Percentiles rank a stretch among this genome's conserved stretches.
Conservation (phyloP, 2,797 vertebrate species). For the Ambastaia sidthimunki region DNA sequence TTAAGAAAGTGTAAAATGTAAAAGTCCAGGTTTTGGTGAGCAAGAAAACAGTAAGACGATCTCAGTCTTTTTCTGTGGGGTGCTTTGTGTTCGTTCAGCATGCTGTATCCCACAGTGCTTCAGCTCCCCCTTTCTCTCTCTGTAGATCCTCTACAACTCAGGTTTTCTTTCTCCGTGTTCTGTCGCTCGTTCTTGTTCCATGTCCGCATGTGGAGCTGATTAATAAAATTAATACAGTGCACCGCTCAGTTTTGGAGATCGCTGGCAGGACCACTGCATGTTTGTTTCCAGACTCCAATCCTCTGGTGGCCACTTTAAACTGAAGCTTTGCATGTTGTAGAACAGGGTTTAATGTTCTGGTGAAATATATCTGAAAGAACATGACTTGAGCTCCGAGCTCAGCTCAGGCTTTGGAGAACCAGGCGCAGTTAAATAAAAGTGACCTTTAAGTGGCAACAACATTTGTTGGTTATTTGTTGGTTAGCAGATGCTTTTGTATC, state of each 20-base stretch:
- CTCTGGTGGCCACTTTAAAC: slow-evolving; percentile 51
- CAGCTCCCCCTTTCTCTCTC: slow-evolving; percentile 68
- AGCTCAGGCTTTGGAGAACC: background rate
- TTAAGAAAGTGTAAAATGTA: background rate
- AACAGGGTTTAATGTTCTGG: slow-evolving; percentile 51
- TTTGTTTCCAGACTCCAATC: slow-evolving; percentile 62
- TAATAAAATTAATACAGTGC: slow-evolving; percentile 68
- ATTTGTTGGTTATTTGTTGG: slow-evolving; percentile 39
- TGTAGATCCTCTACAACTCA: slow-evolving; percentile 34
- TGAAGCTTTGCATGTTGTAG: slow-evolving; percentile 54
- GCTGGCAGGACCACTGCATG: slow-evolving; percentile 44
- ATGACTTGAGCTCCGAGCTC: background rate
- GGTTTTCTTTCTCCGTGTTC: slow-evolving; percentile 52
- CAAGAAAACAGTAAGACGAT: background rate
- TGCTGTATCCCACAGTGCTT: slow-evolving; percentile 61
- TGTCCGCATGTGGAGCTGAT: slow-evolving; percentile 73
- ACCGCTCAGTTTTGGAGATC: slow-evolving; percentile 51
- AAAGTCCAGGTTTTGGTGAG: background rate
- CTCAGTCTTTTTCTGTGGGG: background rate
- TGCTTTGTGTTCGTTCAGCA: background rate
- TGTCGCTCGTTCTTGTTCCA: background rate
- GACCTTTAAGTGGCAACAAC: slow-evolving; percentile 18
- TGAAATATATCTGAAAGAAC: slow-evolving; percentile 20
- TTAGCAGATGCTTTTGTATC: background rate
- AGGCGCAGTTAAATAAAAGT: slow-evolving; percentile 7